phyloP scores from a whole-genome alignment of 2,797 vertebrate species.

The Otolemur crassicaudatus region DNA sequence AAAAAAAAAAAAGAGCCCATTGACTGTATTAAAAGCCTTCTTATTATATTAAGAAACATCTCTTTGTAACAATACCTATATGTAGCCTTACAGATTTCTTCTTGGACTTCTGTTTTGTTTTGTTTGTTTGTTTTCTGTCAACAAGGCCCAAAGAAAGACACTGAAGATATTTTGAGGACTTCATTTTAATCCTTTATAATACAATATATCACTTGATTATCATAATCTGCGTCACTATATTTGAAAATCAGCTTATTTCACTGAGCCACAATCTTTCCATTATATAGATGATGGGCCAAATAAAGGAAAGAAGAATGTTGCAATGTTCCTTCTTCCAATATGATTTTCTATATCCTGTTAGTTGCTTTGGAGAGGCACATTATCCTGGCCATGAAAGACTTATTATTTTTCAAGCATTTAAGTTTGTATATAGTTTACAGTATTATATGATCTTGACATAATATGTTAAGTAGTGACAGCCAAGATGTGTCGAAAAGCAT shows the following conservation, averaged over 20 bases:
- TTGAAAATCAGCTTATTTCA: neutral
- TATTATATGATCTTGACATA: neutral
- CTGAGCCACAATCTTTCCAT: neutral
- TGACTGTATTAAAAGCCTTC: neutral
- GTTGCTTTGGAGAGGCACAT: neutral
- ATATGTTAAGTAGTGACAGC: neutral
- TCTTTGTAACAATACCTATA: neutral
- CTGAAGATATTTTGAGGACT: neutral
- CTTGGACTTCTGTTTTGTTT: neutral
- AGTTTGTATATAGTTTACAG: neutral
- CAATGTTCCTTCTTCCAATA: neutral
- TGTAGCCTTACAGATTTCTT: neutral
- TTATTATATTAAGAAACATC: neutral
- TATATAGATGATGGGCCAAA: neutral
- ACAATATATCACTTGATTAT: neutral
- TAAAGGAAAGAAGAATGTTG: neutral
- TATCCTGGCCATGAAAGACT: neutral
- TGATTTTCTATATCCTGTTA: neutral
- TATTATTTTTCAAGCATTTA: neutral
- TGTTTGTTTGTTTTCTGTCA: neutral
- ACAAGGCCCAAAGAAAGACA: neutral
- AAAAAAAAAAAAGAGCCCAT: too few relatives aligned
- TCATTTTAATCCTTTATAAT: slow-evolving; percentile 4
- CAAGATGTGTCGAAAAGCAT: neutral
- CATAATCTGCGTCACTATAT: neutral